These are phyloP conservation scores for Pedicia rivosa DNA, from an alignment of 2,888 invertebrate genomes.

Conservation along the genomic window DNA sequence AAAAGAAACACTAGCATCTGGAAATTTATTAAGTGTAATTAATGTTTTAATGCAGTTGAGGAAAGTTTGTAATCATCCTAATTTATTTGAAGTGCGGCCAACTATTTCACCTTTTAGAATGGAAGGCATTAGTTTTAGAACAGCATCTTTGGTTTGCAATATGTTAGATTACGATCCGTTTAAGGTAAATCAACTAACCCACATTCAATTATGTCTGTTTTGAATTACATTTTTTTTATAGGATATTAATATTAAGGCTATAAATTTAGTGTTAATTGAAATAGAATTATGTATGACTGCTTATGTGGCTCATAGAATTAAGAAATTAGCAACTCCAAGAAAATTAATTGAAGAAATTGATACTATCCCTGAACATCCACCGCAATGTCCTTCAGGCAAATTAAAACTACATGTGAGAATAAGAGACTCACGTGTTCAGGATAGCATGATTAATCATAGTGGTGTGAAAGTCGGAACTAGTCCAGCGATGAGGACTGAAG, in stretches of 20 bases:
- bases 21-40: slow-evolving; percentile 88
- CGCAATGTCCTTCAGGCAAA: slow-evolving; percentile 47
- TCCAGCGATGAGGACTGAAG: slow-evolving; percentile 30
- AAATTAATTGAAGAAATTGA: slow-evolving; percentile 56
- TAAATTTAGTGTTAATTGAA: slow-evolving; percentile 49
- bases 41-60: slow-evolving; percentile 94
- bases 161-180: slow-evolving; percentile 57
- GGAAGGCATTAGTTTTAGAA: slow-evolving; percentile 51
- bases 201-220: slow-evolving; percentile 14
- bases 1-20: slow-evolving; percentile 78
- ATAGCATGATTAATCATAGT: slow-evolving; percentile 19
- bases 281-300: slow-evolving; percentile 56
- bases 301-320: slow-evolving; percentile 69
- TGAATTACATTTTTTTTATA: slow-evolving; percentile 24
- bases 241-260: slow-evolving; percentile 45
- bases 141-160: slow-evolving; percentile 55
- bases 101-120: slow-evolving; percentile 88
- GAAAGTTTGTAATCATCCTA: slow-evolving; percentile 97
- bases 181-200: slow-evolving; percentile 38
- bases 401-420: slow-evolving; percentile 42
- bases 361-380: slow-evolving; percentile 38
- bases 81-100: slow-evolving; percentile 92
- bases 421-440: slow-evolving; percentile 27
- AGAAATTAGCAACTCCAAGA: slow-evolving; percentile 53
- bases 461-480: slow-evolving; percentile 30